These are phyloP conservation scores for Peromyscus polionotus DNA, from an alignment of 2,113 vertebrate species.

Conservation along the genomic window DNA sequence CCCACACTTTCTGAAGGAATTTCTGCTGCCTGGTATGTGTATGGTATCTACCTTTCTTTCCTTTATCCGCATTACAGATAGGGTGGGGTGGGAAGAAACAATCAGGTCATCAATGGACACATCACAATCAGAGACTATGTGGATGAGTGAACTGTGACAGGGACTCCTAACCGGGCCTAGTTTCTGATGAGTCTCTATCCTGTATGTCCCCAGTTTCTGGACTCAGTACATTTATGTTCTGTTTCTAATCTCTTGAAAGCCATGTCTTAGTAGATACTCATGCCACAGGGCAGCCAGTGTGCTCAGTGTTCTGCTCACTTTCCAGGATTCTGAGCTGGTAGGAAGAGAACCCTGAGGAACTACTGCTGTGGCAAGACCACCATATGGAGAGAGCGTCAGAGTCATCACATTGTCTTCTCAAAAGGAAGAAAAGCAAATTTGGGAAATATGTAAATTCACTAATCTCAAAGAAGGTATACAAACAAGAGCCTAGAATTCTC, in stretches of 20 bases:
- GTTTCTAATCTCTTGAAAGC: background rate
- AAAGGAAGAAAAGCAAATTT: slow-evolving; percentile 9
- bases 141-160: background rate
- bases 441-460: background rate
- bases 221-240: background rate
- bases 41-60: fast-evolving
- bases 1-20: background rate
- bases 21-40: background rate
- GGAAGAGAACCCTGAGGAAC: background rate
- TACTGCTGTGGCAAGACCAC: background rate
- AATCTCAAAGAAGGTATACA: background rate
- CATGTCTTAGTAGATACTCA: background rate
- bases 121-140: background rate
- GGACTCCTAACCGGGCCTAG: background rate
- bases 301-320: background rate
- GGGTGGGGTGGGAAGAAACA: background rate
- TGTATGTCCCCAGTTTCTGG: background rate
- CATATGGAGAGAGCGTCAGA: background rate
- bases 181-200: background rate
- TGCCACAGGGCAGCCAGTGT: background rate
- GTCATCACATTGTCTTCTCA: background rate
- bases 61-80: background rate
- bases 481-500: background rate
- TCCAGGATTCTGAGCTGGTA: background rate
- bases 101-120: background rate